phyloP scores from a whole-genome alignment of 2,888 invertebrate species.

The Andrena fulva region DNA sequence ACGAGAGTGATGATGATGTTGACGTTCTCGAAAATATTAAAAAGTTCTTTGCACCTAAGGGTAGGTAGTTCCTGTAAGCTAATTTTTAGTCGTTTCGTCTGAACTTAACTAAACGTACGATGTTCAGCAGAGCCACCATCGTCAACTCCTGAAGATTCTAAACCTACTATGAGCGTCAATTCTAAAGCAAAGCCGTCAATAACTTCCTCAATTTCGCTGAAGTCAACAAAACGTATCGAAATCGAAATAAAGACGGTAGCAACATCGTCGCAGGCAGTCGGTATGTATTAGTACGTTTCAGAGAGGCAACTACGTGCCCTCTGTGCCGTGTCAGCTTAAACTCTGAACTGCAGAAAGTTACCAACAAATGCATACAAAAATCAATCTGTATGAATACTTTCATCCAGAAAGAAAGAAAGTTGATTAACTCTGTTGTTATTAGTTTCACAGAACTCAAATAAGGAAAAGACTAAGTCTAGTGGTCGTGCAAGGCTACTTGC shows the following conservation, averaged over 20 bases:
- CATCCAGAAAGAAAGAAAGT: not conserved
- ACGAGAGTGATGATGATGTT: constrained; percentile 79
- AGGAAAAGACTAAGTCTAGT: not conserved
- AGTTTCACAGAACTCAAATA: not conserved
- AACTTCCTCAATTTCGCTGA: constrained; percentile 9
- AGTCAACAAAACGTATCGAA: constrained; percentile 4
- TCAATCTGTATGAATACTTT: not conserved
- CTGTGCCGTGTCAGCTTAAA: constrained; percentile 23
- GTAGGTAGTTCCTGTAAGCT: constrained; percentile 29
- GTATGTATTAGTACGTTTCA: constrained; percentile 48
- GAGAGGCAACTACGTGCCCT: constrained; percentile 52
- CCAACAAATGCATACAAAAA: not conserved
- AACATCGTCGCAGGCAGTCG: constrained; percentile 23
- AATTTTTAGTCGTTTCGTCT: not conserved
- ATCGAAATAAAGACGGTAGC: not conserved
- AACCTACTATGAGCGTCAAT: not conserved
- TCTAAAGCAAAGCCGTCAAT: not conserved
- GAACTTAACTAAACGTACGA: too few species aligned
- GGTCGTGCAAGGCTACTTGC: constrained; percentile 60
- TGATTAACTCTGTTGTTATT: not conserved
- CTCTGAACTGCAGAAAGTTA: not conserved
- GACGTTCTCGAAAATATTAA: constrained; percentile 82
- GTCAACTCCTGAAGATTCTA: constrained; percentile 33
- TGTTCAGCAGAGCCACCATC: constrained; percentile 37
- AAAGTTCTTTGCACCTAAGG: constrained; percentile 69